Evolutionary conservation across 2,113 vertebrate genomes (phyloP), one percentile per base, ranked within the genome.

Genomic region (Zosterops hypoxanthus): DNA sequence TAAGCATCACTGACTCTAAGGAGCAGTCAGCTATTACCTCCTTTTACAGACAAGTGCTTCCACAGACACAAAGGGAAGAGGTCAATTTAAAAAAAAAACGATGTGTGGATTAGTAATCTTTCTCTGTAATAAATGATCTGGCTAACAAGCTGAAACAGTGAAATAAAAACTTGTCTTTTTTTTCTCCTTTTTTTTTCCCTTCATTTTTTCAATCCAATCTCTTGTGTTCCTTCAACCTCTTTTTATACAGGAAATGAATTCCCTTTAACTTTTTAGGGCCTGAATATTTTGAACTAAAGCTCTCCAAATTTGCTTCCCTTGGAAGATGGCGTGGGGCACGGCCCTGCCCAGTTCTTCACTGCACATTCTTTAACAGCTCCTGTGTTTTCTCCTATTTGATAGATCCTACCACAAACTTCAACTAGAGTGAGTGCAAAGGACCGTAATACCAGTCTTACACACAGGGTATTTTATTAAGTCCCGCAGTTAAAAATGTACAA

Each of bases 401-500:
- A 94, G 96, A 94, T 97, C 83, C 94, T 95, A 97, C 96, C 94
- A 94, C 95, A 98, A 97, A 98, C 94, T 96, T 97, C 90, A 97
- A 82, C 80, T 82, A 60, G 96, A 96, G 88, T 88, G 90, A 97
- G 95, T 97, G 96, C 97, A 96, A 96, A 96, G 92, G 94, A 97
- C 97, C 96, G 89, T 97, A 98, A 97, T 97, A 97, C 94, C 95
- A 96, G 93, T 97, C 96, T 97, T 96, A 97, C 97, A 97, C 82
- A 96, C 80, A 95, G 90, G 97, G 98, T 98, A 97, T 98, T 98
- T 98, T 98, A 98, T 98, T 98, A 98, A 99, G 98, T 98, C 98
- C 99, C 98, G 98, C 98, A 98, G 98, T 99, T 98, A 98, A 99
- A 99, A 98, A 98, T 97, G 98, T 98, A 98, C 98, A 98, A 98